Base-by-base conservation (phyloP, 2,888 invertebrate genomes). In the Hypomecis punctinalis region DNA sequence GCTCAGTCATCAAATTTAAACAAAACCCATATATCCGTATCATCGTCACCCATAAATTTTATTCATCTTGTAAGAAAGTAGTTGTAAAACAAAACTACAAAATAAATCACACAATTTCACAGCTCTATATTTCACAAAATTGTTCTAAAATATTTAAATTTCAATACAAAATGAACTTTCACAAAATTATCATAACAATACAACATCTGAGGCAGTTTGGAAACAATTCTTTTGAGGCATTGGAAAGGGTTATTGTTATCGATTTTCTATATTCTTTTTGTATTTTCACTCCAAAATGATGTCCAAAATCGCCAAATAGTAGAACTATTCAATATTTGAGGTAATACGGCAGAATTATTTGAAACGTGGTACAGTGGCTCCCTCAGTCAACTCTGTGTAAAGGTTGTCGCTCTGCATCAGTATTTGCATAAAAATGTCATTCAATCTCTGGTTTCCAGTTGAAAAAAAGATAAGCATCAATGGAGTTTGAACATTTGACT, bases 131-230 rank as follows among this genome's bases (percentile, higher is more conserved):
- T 53, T 46, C 7, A 51, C 39, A 52, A 60, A 5, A 33, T 46
- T 7, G n/a, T 1, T 6, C 10, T 7, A 10, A 8, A 11, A 36
- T 13, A 23, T 35, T 11, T 23, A 43, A 55, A 55, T 46, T 43
- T 23, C 39, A 56, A 56, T 51, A 33, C 39, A 57, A 52, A 58
- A 43, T 23, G 13, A 79, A 82, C 89, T 90, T 88, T 89, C 88
- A 82, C 86, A 75, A 81, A 78, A 88, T 90, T 89, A 86, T 66
- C 88, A 90, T 89, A 84, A 89, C 83, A 89, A 87, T 68, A 58
- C 55, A n/a, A 51, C 46, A 56, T 60, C 61, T 66, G 69, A 71
- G 71, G 69, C 71, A 77, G 80, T 84, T 77, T 81, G 75, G 71
- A 84, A 86, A 87, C 84, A 85, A 76, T 78, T 73, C 74, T 77